These are phyloP conservation scores for Dryococelus australis DNA, from an alignment of 2,888 invertebrate genomes.

Conservation along the genomic window DNA sequence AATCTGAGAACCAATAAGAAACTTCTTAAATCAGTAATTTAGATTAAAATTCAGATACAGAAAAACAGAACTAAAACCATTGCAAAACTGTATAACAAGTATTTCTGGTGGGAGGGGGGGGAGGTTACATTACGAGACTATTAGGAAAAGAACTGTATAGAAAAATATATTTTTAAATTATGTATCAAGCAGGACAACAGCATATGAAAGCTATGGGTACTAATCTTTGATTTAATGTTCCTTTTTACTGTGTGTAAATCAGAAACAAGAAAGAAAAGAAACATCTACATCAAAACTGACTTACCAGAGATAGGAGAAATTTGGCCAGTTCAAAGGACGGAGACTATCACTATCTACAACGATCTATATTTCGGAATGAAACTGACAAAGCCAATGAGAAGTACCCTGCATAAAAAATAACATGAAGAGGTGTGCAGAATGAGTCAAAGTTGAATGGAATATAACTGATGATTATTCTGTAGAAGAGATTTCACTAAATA, in stretches of 20 bases:
- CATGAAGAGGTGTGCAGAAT: background rate
- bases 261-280: background rate
- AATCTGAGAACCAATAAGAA: no score
- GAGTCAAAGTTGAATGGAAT: background rate
- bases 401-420: background rate
- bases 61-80: no score
- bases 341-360: background rate
- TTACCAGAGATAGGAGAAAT: background rate
- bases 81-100: no score
- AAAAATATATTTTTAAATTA: no score
- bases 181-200: no score
- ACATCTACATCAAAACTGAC: slow-evolving; percentile 3
- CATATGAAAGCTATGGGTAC: background rate
- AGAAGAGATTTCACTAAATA: background rate
- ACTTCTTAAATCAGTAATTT: no score
- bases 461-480: background rate
- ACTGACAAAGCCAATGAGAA: background rate
- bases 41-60: no score
- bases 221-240: background rate
- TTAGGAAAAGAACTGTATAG: no score
- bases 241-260: background rate
- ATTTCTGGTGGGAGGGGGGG: no score
- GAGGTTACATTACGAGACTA: no score
- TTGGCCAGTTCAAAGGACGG: background rate
- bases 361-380: background rate